Base-by-base conservation (phyloP, 2,113 vertebrate genomes). In the Neopipo cinnamomea region DNA sequence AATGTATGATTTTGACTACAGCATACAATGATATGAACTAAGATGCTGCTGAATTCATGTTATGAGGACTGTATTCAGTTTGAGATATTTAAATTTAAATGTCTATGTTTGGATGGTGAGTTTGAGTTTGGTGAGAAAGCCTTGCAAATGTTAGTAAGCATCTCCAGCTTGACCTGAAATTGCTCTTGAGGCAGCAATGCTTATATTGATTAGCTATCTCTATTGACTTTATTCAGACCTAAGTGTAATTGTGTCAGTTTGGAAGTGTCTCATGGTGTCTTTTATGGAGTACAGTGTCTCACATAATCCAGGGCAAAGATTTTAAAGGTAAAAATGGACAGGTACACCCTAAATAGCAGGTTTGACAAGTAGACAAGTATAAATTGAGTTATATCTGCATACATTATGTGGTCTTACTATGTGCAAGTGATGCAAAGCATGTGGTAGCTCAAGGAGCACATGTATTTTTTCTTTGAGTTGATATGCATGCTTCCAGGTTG, bases 241-340 rank as follows among this genome's bases (percentile, higher is more conserved):
- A 46, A 21, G 15, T 24, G 23, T 28, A 91, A 65, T 13, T 65
- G 11, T 67, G 44, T 72, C 73, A 46, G 4, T 92, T 35, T 76
- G 20, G 55, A 86, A 8, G 2, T 4, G 0, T 55, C 17, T 72
- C 14, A 30, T 19, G 0, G 1, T 33, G 27, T 5, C 6, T 20
- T 72, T 68, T 79, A 5, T 27, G 27, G 16, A 49, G 11, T 30
- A 79, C 25, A 14, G 13, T 28, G 28, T 47, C 24, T 71, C 41
- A 28, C 15, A 61, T 47, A 14, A 67, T n/a, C 56, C 7, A 50
- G 6, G 8, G 3, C 15, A 75, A 55, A 50, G 2, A 47, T 56
- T 76, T 83, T 37, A 39, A 77, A 46, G 30, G 3, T 27, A 49
- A 41, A 75, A 91, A 37, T 22, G 8, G 15, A 37, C 9, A 3